Evolutionary conservation across 2,888 invertebrate genomes (phyloP).

Genomic region (Microchrysa polita): DNA sequence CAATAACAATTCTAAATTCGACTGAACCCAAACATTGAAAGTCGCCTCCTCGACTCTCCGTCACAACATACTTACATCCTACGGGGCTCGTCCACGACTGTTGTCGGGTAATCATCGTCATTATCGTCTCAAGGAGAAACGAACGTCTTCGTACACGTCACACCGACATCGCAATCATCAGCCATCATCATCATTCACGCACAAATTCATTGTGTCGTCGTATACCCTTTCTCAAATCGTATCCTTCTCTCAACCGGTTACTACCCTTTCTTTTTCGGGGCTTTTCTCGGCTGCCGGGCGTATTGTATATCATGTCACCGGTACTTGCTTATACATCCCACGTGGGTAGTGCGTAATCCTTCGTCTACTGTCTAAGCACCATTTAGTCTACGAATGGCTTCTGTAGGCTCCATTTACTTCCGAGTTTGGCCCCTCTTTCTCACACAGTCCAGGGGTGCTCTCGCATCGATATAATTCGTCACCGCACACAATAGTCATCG

Average conservation of each 20-base stretch:
- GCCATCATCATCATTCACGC: constrained; percentile 31
- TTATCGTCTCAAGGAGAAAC: neutral
- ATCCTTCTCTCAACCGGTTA: neutral
- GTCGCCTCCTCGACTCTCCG: neutral
- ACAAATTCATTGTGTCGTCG: constrained; percentile 31
- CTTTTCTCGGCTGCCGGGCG: neutral
- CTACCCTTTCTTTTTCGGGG: constrained; percentile 3
- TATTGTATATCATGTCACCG: no score
- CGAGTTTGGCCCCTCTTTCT: neutral
- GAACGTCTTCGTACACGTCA: neutral
- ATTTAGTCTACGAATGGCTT: neutral
- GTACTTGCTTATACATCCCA: no score
- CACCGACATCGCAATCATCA: neutral
- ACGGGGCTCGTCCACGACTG: constrained; percentile 12
- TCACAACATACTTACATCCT: neutral
- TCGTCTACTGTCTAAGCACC: neutral
- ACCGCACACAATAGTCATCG: constrained; percentile 40
- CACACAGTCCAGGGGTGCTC: neutral
- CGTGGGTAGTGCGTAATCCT: neutral
- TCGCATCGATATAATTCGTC: constrained; percentile 38
- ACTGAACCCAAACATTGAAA: neutral
- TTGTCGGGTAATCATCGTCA: constrained; percentile 29
- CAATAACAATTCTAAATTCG: constrained; percentile 18
- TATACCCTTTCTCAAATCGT: constrained; percentile 27
- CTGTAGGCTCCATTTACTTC: neutral